Evolutionary conservation across 92 coral and sea anemone species (phyloP).

Genomic region (Scolanthus callimorphus): DNA sequence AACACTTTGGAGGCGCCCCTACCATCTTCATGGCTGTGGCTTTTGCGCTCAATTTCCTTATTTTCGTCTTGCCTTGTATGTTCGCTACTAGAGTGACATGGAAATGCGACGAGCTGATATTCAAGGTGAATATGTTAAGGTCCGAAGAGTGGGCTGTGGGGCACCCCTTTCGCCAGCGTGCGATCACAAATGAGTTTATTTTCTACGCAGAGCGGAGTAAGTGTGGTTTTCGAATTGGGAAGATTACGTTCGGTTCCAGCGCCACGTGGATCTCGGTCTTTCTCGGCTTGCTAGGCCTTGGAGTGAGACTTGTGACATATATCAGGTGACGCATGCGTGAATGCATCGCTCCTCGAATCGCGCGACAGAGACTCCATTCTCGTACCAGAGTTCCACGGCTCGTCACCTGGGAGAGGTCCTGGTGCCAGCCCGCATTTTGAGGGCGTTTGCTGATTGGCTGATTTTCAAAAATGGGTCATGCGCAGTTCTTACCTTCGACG

Average conservation of each 20-base stretch:
- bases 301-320: neutral
- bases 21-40: neutral
- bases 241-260: constrained; percentile 9
- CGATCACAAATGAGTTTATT: constrained; percentile 2
- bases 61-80: constrained; percentile 10
- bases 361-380: no score
- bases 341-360: no score
- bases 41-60: neutral
- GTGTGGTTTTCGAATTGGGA: constrained; percentile 8
- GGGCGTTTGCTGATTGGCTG: no score
- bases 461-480: no score
- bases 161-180: constrained; percentile 13
- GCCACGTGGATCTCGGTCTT: constrained; percentile 16
- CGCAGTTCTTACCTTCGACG: no score
- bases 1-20: neutral
- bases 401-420: no score
- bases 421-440: no score
- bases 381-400: no score
- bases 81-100: constrained; percentile 13
- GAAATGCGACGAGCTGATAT: constrained; percentile 15
- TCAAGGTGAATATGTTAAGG: constrained; percentile 2
- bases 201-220: constrained; percentile 17
- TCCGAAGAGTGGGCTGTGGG: constrained; percentile 11
- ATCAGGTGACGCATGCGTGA: no score
- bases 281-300: constrained; percentile 7